Evolutionary conservation across 2,888 invertebrate species (phyloP).

Genomic region (Pyrrhia umbra): DNA sequence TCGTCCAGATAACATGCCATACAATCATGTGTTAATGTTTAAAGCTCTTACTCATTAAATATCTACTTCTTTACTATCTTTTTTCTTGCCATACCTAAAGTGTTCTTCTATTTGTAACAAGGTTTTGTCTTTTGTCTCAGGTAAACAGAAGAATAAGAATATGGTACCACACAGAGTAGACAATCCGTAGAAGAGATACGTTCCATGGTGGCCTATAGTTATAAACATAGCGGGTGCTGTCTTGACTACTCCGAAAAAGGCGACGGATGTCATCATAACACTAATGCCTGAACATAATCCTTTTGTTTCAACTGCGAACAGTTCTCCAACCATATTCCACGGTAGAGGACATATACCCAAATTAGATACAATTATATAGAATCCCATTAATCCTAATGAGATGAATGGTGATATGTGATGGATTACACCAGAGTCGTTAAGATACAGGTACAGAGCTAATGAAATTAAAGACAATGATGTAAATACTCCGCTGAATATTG

Average conservation of each 20-base stretch:
- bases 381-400: conserved; percentile 88
- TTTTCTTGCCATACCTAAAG: conserved; percentile 81
- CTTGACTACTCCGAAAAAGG: conserved; percentile 92
- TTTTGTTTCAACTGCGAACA: conserved; percentile 92
- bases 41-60: conserved; percentile 39
- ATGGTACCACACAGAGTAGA: conserved; percentile 91
- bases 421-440: conserved; percentile 72
- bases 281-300: conserved; percentile 93
- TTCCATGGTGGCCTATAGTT: conserved; percentile 89
- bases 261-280: conserved; percentile 91
- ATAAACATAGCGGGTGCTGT: conserved; percentile 91
- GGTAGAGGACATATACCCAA: conserved; percentile 92
- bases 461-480: conserved; percentile 90
- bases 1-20: conserved; percentile 9
- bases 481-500: conserved; percentile 91
- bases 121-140: conserved; percentile 93
- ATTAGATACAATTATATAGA: conserved; percentile 90
- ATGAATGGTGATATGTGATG: conserved; percentile 75
- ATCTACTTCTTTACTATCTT: conserved; percentile 62
- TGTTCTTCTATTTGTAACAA: conserved; percentile 92
- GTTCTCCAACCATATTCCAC: conserved; percentile 94
- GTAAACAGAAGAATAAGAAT: conserved; percentile 91
- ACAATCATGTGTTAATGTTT: conserved; percentile 6
- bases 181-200: conserved; percentile 91
- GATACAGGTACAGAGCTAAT: conserved; percentile 87